Base-by-base conservation (phyloP, 2,113 vertebrate species). In the Dascyllus trimaculatus region DNA sequence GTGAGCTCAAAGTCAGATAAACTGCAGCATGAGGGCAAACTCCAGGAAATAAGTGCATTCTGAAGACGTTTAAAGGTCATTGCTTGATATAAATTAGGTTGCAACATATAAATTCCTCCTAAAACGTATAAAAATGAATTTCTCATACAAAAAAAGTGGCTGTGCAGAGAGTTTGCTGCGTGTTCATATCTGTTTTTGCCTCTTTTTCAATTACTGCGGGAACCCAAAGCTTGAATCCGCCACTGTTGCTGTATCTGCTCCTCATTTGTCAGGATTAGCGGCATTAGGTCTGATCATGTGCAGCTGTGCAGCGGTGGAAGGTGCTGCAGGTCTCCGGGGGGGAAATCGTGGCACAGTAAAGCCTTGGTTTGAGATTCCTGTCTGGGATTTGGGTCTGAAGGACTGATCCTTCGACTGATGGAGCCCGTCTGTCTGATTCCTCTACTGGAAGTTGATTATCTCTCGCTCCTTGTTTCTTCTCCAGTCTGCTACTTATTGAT, bases 251-350 rank as follows among this genome's bases (percentile, higher is more conserved):
- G 18, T 63, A 10, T 85, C 82, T 80, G 78, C 65, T 81, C 54
- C 63, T 72, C 73, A 63, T 84, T 85, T 54, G n/a, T 78, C 53
- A 32, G 15, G 24, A 83, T 81, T 58, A 72, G 61, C 9, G 35
- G 4, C 25, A 15, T 75, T 64, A 49, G 65, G 69, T 64, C 76
- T 18, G 49, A 38, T 84, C 29, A 2, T 60, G 11, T 85, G 73
- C 70, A 61, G 65, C 79, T 68, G 65, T 18, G 19, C 25, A 48
- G 52, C 68, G 56, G 29, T 22, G 2, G 49, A 59, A 66, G 81
- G 57, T 61, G 61, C 53, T 38, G 11, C 1, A n/a, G n/a, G 21
- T 53, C 45, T 62, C 59, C 32, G 5, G 68, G 64, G 74, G 60
- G 6, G 17, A 58, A 70, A 26, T 71, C 40, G 29, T 22, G 43